Evolutionary conservation across 2,888 invertebrate genomes (phyloP).

Genomic region (Ypsolopha scabrella): DNA sequence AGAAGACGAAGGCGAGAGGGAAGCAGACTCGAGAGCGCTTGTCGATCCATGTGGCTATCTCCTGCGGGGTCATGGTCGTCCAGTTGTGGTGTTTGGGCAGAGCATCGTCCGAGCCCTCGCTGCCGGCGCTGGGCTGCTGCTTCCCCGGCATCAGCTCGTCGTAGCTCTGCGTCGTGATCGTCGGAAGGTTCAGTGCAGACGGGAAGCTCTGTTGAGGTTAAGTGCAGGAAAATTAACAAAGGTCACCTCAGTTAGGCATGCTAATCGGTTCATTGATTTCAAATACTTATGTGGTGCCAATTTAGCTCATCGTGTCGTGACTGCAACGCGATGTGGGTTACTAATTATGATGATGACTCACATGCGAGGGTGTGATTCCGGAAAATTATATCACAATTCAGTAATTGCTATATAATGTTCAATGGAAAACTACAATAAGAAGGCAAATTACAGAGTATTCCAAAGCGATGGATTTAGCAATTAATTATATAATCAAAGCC

Average conservation of each 20-base stretch:
- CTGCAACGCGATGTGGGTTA: too few species aligned
- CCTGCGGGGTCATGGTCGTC: slow-evolving; percentile 90
- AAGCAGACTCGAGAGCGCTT: slow-evolving; percentile 81
- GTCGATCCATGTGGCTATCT: slow-evolving; percentile 91
- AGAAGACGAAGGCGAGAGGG: slow-evolving; percentile 81
- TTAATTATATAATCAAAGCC: too few species aligned
- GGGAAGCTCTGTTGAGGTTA: slow-evolving; percentile 68
- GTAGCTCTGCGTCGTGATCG: slow-evolving; percentile 76
- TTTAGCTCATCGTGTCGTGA: too few species aligned
- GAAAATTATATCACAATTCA: too few species aligned
- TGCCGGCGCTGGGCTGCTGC: slow-evolving; percentile 28
- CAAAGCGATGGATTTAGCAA: too few species aligned
- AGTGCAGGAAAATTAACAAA: background rate
- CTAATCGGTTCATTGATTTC: too few species aligned
- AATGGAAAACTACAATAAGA: too few species aligned
- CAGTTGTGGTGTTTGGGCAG: slow-evolving; percentile 63
- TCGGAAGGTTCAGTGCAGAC: slow-evolving; percentile 74
- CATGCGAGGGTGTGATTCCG: background rate
- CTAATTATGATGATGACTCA: background rate
- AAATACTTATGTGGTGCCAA: too few species aligned
- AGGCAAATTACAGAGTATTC: too few species aligned
- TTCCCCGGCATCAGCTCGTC: slow-evolving; percentile 63
- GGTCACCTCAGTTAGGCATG: background rate
- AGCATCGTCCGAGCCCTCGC: slow-evolving; percentile 42
- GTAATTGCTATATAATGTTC: too few species aligned